Percentiles rank a stretch among this genome's conserved stretches.
These are phyloP conservation scores for Andrena trimmerana DNA, from an alignment of 2,888 invertebrate species.

Conservation along the genomic window DNA sequence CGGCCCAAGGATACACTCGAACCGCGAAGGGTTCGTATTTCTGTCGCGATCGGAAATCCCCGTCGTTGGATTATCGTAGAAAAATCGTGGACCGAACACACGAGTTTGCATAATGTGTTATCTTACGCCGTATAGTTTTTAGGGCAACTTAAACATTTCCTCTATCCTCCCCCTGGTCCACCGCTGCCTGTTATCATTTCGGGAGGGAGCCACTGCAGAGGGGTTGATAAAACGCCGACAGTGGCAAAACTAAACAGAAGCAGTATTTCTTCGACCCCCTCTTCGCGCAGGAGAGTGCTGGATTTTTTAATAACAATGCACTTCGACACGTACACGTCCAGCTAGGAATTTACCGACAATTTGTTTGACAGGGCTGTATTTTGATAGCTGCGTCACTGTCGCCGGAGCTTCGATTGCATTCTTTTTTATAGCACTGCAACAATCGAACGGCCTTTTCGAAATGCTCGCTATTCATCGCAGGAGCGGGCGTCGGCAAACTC, in stretches of 20 bases:
- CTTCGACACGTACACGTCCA: neutral
- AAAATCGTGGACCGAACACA: neutral
- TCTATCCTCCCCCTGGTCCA: neutral
- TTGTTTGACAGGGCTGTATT: conserved; percentile 24
- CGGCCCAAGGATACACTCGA: neutral
- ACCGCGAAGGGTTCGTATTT: conserved; percentile 26
- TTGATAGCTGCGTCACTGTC: conserved; percentile 26
- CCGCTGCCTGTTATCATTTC: neutral
- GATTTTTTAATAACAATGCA: conserved; percentile 16
- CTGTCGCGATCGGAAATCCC: conserved; percentile 5
- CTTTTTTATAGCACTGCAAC: neutral
- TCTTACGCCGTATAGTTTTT: neutral
- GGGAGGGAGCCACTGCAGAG: neutral
- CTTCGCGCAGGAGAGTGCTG: neutral
- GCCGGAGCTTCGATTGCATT: conserved; percentile 5
- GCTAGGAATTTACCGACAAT: conserved; percentile 24
- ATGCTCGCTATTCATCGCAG: neutral
- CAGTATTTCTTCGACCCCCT: neutral
- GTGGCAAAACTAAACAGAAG: conserved; percentile 10
- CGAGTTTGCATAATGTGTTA: conserved; percentile 9
- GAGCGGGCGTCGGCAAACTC: neutral
- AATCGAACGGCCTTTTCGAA: neutral
- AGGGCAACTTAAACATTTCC: neutral
- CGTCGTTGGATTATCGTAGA: neutral
- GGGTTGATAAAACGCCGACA: neutral